A percentile compares a stretch with the other conserved stretches of the same genome.
phyloP scores from a whole-genome alignment of 2,113 vertebrate genomes.

The Takifugu bimaculatus region DNA sequence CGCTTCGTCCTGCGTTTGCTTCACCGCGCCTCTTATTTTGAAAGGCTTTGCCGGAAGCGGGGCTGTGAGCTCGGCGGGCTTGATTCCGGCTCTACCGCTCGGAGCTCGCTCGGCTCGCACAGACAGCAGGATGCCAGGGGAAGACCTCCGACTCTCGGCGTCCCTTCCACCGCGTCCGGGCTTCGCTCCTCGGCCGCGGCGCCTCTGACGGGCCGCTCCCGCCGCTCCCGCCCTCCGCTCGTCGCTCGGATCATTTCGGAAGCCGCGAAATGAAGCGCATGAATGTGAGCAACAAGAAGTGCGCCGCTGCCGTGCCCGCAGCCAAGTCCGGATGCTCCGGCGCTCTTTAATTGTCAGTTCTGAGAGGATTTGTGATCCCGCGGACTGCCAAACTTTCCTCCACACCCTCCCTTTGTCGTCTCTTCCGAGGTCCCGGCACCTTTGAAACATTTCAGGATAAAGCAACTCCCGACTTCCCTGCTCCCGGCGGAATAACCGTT shows the following conservation, averaged over 20 bases:
- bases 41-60: not conserved
- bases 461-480: conserved; percentile 61
- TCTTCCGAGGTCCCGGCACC: conserved; percentile 52
- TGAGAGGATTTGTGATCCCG: conserved; percentile 40
- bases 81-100: conserved; percentile 10
- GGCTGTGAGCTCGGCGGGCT: not conserved
- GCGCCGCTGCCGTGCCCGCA: conserved; percentile 54
- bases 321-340: conserved; percentile 38
- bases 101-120: conserved; percentile 51
- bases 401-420: conserved; percentile 25
- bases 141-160: conserved; percentile 55
- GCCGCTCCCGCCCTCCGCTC: conserved; percentile 42
- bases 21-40: conserved; percentile 38
- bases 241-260: conserved; percentile 64
- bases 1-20: fast-evolving
- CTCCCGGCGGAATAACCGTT: conserved; percentile 66
- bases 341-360: conserved; percentile 39
- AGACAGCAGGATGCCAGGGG: conserved; percentile 62
- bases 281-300: conserved; percentile 77
- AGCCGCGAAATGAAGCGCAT: conserved; percentile 74
- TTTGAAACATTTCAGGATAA: conserved; percentile 63
- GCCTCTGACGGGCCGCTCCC: conserved; percentile 63
- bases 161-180: conserved; percentile 47
- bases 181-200: conserved; percentile 52
- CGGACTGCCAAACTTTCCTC: conserved; percentile 61